Conservation (phyloP, 2,797 vertebrate genomes). For the Sciurus vulgaris region DNA sequence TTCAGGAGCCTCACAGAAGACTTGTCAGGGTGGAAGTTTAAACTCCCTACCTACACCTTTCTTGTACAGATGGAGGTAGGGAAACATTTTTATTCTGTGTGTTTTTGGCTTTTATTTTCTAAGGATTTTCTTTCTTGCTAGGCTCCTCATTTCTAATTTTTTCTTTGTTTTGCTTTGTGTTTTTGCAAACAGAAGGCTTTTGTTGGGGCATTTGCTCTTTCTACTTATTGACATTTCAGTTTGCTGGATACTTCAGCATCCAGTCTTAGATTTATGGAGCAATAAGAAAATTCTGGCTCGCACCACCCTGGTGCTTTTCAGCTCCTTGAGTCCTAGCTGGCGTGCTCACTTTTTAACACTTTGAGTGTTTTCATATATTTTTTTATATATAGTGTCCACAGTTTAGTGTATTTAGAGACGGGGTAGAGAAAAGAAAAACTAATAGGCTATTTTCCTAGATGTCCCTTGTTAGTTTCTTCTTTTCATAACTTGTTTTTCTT, state of each 20-base stretch:
- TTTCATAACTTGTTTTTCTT: neutral
- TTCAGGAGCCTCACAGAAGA: neutral
- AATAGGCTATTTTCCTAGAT: neutral
- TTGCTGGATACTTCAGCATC: neutral
- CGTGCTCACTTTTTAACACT: neutral
- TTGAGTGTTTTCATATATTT: neutral
- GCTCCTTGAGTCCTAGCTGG: neutral
- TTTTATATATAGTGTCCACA: neutral
- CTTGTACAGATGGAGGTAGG: neutral
- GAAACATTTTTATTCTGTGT: neutral
- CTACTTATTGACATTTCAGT: neutral
- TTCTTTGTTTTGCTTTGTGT: neutral
- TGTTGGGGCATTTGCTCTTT: neutral
- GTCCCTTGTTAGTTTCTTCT: neutral
- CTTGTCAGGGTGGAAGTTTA: neutral
- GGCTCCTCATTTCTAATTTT: neutral
- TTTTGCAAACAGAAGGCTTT: neutral
- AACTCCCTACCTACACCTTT: too few species aligned
- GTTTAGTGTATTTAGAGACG: neutral
- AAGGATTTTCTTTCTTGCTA: neutral
- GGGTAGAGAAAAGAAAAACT: neutral
- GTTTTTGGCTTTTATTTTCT: neutral
- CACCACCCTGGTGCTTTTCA: neutral
- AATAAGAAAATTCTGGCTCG: neutral
- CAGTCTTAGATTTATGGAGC: neutral